Percentiles rank a stretch among this genome's conserved stretches.
phyloP scores from a whole-genome alignment of 1,140 invertebrate genomes.

The Vollenhovia emeryi region DNA sequence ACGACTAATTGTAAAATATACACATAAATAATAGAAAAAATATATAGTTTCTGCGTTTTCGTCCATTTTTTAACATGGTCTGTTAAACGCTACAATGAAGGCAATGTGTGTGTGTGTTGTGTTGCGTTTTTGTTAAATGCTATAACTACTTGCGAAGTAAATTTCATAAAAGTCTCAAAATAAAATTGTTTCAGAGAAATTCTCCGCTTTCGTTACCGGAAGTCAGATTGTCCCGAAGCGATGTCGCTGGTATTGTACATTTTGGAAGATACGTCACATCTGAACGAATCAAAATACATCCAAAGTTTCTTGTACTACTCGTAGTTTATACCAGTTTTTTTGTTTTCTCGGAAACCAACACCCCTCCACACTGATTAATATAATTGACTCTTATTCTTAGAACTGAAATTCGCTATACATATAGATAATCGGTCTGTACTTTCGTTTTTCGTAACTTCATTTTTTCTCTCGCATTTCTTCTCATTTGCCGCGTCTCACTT shows the following conservation, averaged over 20 bases:
- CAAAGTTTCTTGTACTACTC: slow-evolving; percentile 65
- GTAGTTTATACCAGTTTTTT: slow-evolving; percentile 61
- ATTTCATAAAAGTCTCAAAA: neutral
- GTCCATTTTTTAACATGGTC: neutral
- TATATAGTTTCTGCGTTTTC: neutral
- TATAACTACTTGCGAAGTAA: neutral
- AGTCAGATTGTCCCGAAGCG: slow-evolving; percentile 58
- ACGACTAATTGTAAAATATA: neutral
- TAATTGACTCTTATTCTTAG: slow-evolving; percentile 73
- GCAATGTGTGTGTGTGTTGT: no score
- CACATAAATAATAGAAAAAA: neutral
- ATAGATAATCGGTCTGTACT: slow-evolving; percentile 64
- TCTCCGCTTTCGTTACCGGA: neutral
- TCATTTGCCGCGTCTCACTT: neutral
- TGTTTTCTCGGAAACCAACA: slow-evolving; percentile 41
- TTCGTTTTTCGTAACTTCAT: slow-evolving; percentile 58
- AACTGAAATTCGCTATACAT: slow-evolving; percentile 66
- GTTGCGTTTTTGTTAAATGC: no score
- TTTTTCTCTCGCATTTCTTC: neutral
- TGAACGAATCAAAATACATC: slow-evolving; percentile 73
- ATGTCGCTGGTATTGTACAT: slow-evolving; percentile 69
- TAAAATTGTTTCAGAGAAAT: neutral
- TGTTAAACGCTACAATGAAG: neutral
- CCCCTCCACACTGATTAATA: slow-evolving; percentile 59
- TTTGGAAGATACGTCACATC: slow-evolving; percentile 72